These are phyloP conservation scores for Diabrotica balteata DNA, from an alignment of 2,888 invertebrate species.

Conservation along the genomic window DNA sequence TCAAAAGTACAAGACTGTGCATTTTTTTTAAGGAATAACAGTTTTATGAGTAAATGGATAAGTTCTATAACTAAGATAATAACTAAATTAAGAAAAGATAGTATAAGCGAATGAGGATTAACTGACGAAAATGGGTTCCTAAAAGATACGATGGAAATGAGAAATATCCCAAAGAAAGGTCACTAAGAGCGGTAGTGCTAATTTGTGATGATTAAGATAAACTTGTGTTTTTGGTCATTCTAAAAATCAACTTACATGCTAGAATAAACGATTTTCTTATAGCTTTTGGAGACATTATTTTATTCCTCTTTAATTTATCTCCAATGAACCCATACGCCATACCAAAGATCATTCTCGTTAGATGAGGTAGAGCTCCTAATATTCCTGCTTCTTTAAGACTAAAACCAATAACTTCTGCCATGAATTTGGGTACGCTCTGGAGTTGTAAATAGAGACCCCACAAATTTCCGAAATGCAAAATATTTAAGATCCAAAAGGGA, in stretches of 20 bases:
- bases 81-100: too few species aligned
- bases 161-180: too few species aligned
- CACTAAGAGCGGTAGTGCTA: too few species aligned
- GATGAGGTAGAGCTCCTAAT: slow-evolving; percentile 47
- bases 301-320: slow-evolving; percentile 43
- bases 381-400: slow-evolving; percentile 46
- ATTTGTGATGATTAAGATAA: too few species aligned
- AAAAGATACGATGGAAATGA: too few species aligned
- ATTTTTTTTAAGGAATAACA: too few species aligned
- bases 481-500: slow-evolving; percentile 43
- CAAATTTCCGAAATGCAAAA: slow-evolving; percentile 45
- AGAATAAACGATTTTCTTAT: slow-evolving; percentile 46
- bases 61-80: too few species aligned
- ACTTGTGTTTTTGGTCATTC: not conserved
- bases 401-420: slow-evolving; percentile 44
- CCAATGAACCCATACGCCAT: slow-evolving; percentile 45
- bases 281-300: slow-evolving; percentile 37
- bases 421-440: slow-evolving; percentile 43
- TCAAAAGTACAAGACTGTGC: too few species aligned
- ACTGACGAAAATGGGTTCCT: too few species aligned
- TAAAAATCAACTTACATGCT: slow-evolving; percentile 46
- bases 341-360: slow-evolving; percentile 46
- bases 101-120: too few species aligned
- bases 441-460: slow-evolving; percentile 45
- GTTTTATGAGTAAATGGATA: too few species aligned